Percentiles rank a stretch among this genome's conserved stretches.
Evolutionary conservation across 2,797 vertebrate genomes (phyloP).

Genomic region (Gymnoscopelus braueri): DNA sequence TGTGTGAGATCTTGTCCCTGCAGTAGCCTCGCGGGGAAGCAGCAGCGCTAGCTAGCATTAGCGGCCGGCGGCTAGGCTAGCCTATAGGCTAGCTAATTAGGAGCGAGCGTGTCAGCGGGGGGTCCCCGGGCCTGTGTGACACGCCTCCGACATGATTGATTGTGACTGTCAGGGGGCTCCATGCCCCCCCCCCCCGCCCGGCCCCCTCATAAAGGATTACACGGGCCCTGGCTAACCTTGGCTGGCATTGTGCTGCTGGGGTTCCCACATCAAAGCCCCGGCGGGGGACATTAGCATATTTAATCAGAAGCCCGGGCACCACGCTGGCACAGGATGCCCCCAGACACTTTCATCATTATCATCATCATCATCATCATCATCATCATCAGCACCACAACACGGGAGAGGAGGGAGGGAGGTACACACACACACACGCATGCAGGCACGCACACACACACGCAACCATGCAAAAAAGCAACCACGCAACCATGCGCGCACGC

Average conservation of each 20-base stretch:
- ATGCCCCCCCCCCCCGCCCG: constrained; percentile 77
- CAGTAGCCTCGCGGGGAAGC: too few species aligned
- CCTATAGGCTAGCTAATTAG: constrained; percentile 83
- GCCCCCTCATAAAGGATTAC: constrained; percentile 90
- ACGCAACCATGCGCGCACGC: too few species aligned
- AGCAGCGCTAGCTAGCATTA: too few species aligned
- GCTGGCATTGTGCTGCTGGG: constrained; percentile 85
- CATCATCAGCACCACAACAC: not conserved
- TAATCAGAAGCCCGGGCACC: constrained; percentile 86
- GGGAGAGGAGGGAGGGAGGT: constrained; percentile 28
- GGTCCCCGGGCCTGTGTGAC: constrained; percentile 78
- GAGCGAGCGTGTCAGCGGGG: constrained; percentile 78
- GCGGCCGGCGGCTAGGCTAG: too few species aligned
- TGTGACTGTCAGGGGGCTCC: constrained; percentile 90
- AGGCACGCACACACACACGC: not conserved
- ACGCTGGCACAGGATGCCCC: constrained; percentile 69
- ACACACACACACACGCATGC: constrained; percentile 2
- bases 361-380: too few species aligned
- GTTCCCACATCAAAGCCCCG: constrained; percentile 88
- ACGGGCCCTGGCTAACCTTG: constrained; percentile 89
- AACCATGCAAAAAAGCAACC: too few species aligned
- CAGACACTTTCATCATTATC: constrained; percentile 69
- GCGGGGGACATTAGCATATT: constrained; percentile 91
- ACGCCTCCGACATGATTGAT: constrained; percentile 89
- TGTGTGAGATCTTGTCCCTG: too few species aligned